Evolutionary conservation across 2,888 invertebrate genomes (phyloP), one percentile per base, ranked within the genome.

Genomic region (Physocephala rufipes): DNA sequence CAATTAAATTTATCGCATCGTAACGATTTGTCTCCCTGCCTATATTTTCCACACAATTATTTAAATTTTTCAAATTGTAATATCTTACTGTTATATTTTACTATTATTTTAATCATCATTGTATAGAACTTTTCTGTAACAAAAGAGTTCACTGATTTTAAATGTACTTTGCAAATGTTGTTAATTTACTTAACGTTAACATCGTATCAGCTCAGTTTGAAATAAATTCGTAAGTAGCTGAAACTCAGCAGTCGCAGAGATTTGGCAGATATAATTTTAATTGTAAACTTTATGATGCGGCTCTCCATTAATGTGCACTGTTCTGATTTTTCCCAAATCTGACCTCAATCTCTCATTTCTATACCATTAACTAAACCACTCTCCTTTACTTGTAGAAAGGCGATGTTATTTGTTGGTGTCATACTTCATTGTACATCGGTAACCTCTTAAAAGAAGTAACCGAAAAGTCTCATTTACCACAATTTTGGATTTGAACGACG

Each of bases 401-500:
- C 9, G 15, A 21, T 36, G 9, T 49, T 16, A 68, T 51, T 68
- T 63, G 49, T 61, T 68, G 62, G 53, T 53, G 49, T 51, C 36
- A 62, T 51, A 47, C 24, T 47, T 21, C 36, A n/a, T 24, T 19
- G 13, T 30, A 45, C 59, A 47, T 59, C 47, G 26, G 55, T 26
- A 55, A 55, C 47, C 67, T 64, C 45, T 21, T 15, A 53, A 26
- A 63, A 58, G 24, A 47, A 43, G 30, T 71, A 72, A 70, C 70
- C 67, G 71, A 65, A 63, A 70, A 70, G 64, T 55, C 67, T 21
- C 28, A 67, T 67, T 51, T 69, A 76, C 79, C 79, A 75, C 80
- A 78, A 79, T 76, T 78, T 79, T 78, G 76, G 79, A 79, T 78
- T 77, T 78, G 77, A 74, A 69, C 68, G 49, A 36, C 24, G 24